These are phyloP conservation scores for Rhopilema esculentum DNA, from an alignment of 30 jellyfish, hydroid and myxozoan species.

Conservation along the genomic window DNA sequence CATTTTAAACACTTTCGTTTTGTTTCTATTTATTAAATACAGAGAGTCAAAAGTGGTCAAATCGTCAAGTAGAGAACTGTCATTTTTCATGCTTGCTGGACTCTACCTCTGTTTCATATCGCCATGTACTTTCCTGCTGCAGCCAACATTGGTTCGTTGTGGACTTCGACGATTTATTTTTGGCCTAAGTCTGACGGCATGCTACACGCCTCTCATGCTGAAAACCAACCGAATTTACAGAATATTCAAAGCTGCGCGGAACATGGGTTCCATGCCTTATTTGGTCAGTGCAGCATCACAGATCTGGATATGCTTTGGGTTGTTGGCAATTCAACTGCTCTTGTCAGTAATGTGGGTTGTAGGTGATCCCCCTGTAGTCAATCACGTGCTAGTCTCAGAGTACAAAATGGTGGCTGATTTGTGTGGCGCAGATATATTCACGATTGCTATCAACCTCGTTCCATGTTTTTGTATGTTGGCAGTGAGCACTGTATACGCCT, in stretches of 20 bases:
- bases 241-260: slow-evolving; percentile 71
- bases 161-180: slow-evolving; percentile 64
- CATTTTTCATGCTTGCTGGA: slow-evolving; percentile 58
- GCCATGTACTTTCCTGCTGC: slow-evolving; percentile 43
- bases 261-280: slow-evolving; percentile 42
- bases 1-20: slow-evolving; percentile 12
- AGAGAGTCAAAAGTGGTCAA: slow-evolving; percentile 45
- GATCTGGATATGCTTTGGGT: slow-evolving; percentile 68
- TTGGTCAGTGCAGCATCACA: slow-evolving; percentile 82
- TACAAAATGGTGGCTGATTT: slow-evolving; percentile 61
- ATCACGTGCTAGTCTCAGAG: slow-evolving; percentile 49
- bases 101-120: slow-evolving; percentile 59
- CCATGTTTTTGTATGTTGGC: slow-evolving; percentile 74
- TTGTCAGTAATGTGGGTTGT: slow-evolving; percentile 82
- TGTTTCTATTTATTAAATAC: slow-evolving; percentile 25
- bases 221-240: slow-evolving; percentile 83
- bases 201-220: slow-evolving; percentile 86
- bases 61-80: slow-evolving; percentile 74
- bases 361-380: slow-evolving; percentile 67
- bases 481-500: slow-evolving; percentile 82
- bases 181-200: slow-evolving; percentile 78
- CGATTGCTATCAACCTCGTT: slow-evolving; percentile 54
- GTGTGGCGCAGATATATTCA: slow-evolving; percentile 26
- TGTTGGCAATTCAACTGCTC: slow-evolving; percentile 72
- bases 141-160: slow-evolving; percentile 57